phyloP scores from a whole-genome alignment of 1,140 invertebrate genomes.

The Magallana gigas region DNA sequence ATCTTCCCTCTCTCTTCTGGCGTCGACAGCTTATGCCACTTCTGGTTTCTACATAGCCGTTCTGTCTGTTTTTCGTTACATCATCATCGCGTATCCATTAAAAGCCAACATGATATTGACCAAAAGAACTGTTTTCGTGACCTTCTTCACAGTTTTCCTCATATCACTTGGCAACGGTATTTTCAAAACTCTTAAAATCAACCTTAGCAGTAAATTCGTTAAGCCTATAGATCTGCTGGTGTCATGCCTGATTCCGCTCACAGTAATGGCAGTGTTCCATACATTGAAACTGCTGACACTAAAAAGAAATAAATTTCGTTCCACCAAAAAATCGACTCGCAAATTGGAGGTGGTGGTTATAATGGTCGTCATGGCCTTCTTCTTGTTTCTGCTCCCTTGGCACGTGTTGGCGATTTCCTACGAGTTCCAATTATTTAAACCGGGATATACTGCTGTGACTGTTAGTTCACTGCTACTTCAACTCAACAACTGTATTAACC shows the following conservation, averaged over 20 bases:
- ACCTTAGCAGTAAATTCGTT: background rate
- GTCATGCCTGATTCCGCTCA: background rate
- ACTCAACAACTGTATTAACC: conserved; percentile 16
- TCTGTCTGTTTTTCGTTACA: background rate
- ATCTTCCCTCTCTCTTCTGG: background rate
- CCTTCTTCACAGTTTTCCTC: background rate
- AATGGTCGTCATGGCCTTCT: background rate
- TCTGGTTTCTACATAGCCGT: conserved; percentile 2
- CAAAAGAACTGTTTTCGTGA: background rate
- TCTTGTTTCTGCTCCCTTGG: background rate
- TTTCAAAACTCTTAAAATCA: background rate
- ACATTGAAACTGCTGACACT: background rate
- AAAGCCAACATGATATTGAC: conserved; percentile 10
- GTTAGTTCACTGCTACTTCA: background rate
- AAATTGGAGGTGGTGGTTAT: background rate
- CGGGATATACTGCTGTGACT: background rate
- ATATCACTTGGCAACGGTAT: background rate
- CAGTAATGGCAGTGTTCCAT: background rate
- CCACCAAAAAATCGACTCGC: background rate
- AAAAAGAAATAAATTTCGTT: background rate
- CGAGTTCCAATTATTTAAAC: background rate
- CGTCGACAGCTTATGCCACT: background rate
- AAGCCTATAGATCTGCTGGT: background rate
- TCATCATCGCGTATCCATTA: background rate
- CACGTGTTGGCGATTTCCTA: background rate